Percentiles rank a stretch among this genome's conserved stretches.
phyloP scores from a whole-genome alignment of 2,797 vertebrate genomes.

The Chelonia mydas region DNA sequence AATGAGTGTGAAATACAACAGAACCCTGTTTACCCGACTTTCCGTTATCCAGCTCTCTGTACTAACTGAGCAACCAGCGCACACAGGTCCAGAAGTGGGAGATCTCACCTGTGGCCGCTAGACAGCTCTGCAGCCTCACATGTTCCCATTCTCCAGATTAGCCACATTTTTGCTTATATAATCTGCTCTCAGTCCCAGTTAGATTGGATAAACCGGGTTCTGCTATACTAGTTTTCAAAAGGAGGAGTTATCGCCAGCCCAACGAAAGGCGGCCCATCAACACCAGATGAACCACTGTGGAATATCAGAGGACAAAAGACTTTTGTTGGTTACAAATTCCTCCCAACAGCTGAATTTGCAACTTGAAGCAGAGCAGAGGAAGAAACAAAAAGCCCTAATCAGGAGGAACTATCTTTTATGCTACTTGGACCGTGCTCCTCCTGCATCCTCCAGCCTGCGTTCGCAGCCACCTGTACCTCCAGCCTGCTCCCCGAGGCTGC shows the following conservation, averaged over 20 bases:
- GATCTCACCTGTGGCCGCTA: background rate
- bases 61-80: background rate
- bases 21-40: background rate
- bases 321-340: background rate
- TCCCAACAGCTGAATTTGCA: background rate
- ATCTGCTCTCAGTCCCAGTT: no score
- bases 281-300: background rate
- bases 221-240: no score
- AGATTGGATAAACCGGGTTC: no score
- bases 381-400: background rate
- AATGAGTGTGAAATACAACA: background rate
- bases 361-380: background rate
- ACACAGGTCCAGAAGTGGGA: background rate
- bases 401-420: background rate
- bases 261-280: background rate
- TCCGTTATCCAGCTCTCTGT: background rate
- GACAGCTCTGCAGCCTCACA: background rate
- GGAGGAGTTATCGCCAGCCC: background rate
- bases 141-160: background rate
- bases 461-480: no score
- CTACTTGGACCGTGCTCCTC: background rate
- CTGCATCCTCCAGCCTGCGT: no score
- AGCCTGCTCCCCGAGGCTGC: no score
- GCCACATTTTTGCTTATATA: no score
- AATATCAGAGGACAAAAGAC: background rate